Conservation (phyloP, 2,888 invertebrate genomes). For the Exocentrus adspersus region DNA sequence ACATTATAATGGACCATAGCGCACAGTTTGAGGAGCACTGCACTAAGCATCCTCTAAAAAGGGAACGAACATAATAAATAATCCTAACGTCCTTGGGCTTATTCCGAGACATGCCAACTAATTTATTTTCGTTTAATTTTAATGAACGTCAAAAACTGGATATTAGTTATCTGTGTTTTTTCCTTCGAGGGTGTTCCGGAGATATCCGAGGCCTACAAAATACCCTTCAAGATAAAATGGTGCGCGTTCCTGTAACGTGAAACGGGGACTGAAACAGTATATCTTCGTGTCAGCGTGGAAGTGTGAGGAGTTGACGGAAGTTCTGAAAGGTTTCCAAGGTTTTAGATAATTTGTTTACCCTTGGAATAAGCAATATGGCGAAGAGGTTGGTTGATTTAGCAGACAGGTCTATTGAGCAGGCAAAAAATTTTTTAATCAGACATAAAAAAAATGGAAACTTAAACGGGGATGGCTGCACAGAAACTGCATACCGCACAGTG, state of each 20-base stretch:
- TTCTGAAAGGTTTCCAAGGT: constrained; percentile 17
- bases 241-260: constrained; percentile 3
- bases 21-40: background rate
- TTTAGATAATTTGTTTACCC: constrained; percentile 14
- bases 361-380: background rate
- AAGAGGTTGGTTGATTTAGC: too few relatives aligned
- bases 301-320: constrained; percentile 34
- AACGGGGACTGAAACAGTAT: constrained; percentile 31
- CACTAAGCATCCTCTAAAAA: constrained; percentile 15
- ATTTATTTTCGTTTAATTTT: constrained; percentile 24
- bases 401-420: too few relatives aligned
- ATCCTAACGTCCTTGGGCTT: constrained; percentile 18
- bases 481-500: too few relatives aligned
- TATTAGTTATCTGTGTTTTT: constrained; percentile 16
- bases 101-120: constrained; percentile 10
- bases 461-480: too few relatives aligned
- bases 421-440: too few relatives aligned
- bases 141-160: constrained; percentile 11
- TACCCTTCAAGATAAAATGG: background rate
- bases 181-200: background rate
- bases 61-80: constrained; percentile 20
- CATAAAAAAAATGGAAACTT: too few relatives aligned
- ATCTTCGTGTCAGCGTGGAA: constrained; percentile 25
- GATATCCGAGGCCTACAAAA: background rate
- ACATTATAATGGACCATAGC: too few relatives aligned